A percentile compares a stretch with the other conserved stretches of the same genome.
Conservation (phyloP, 2,888 invertebrate genomes). For the Phyllotreta cruciferae region DNA sequence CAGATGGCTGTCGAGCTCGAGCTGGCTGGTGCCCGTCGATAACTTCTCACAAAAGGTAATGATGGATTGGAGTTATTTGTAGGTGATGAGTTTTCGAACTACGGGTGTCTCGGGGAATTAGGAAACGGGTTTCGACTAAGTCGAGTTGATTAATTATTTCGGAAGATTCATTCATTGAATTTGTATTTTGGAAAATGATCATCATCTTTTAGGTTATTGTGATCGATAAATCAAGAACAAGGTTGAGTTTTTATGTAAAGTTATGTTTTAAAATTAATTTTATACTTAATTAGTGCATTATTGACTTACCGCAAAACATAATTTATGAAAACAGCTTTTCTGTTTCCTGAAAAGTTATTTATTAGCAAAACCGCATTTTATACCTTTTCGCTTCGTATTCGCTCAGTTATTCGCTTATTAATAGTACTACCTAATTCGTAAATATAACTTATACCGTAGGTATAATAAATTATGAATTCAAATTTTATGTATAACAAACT, state of each 20-base stretch:
- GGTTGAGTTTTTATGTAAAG: too few relatives aligned
- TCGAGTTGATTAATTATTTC: too few relatives aligned
- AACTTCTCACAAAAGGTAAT: constrained; percentile 24
- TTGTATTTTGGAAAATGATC: neutral
- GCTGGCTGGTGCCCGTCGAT: constrained; percentile 21
- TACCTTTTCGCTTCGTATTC: too few relatives aligned
- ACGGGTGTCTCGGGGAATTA: constrained; percentile 5
- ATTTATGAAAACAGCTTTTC: constrained; percentile 1
- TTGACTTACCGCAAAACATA: neutral
- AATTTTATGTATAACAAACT: too few relatives aligned
- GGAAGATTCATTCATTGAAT: neutral
- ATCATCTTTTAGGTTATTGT: neutral
- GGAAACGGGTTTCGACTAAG: neutral
- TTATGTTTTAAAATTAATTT: neutral
- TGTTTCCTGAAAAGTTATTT: neutral
- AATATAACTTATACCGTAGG: too few relatives aligned
- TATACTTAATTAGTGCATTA: neutral
- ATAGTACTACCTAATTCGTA: too few relatives aligned
- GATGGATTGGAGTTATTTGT: constrained; percentile 8
- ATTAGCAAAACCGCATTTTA: constrained; percentile 4
- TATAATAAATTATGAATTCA: too few relatives aligned
- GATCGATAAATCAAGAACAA: too few relatives aligned
- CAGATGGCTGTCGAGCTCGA: constrained; percentile 27
- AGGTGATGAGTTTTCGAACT: constrained; percentile 14
- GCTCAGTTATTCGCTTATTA: too few relatives aligned